Conservation (phyloP, 2,888 invertebrate species). For the Aporophyla lueneburgensis region DNA sequence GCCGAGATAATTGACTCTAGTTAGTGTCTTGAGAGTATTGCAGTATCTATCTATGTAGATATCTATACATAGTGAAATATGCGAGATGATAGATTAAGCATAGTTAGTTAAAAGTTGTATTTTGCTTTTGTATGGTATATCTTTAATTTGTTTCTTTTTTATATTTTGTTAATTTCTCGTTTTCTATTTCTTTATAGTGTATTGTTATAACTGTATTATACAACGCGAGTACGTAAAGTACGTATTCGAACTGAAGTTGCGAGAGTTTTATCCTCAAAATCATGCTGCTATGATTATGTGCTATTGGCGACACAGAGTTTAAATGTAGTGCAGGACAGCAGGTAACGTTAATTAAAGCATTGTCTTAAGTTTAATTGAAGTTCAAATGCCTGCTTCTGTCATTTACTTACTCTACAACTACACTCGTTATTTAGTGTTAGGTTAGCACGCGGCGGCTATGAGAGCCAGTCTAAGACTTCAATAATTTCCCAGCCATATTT, state of each 20-base stretch:
- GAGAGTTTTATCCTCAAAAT: not conserved
- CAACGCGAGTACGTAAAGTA: too few relatives aligned
- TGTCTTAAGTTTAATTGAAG: not conserved
- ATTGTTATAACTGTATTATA: not conserved
- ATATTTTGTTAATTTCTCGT: not conserved
- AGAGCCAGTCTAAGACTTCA: too few relatives aligned
- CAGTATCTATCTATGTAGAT: not conserved
- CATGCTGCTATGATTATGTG: not conserved
- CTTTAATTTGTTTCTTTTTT: not conserved
- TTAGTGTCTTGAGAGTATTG: slow-evolving; percentile 2
- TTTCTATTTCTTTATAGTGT: not conserved
- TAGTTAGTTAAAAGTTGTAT: not conserved
- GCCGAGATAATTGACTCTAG: slow-evolving; percentile 31
- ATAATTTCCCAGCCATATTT: too few relatives aligned
- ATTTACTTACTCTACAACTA: not conserved
- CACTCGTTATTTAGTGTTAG: too few relatives aligned
- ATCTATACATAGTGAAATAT: not conserved
- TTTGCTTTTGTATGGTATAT: not conserved
- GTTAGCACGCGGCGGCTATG: too few relatives aligned
- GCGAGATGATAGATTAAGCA: too few relatives aligned
- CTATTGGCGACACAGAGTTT: not conserved
- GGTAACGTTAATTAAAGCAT: too few relatives aligned
- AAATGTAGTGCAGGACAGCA: not conserved
- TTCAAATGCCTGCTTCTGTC: not conserved
- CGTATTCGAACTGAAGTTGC: not conserved